Evolutionary conservation across 1,140 invertebrate genomes (phyloP), one percentile per base, ranked within the genome.

Genomic region (Lordiphosa collinella): DNA sequence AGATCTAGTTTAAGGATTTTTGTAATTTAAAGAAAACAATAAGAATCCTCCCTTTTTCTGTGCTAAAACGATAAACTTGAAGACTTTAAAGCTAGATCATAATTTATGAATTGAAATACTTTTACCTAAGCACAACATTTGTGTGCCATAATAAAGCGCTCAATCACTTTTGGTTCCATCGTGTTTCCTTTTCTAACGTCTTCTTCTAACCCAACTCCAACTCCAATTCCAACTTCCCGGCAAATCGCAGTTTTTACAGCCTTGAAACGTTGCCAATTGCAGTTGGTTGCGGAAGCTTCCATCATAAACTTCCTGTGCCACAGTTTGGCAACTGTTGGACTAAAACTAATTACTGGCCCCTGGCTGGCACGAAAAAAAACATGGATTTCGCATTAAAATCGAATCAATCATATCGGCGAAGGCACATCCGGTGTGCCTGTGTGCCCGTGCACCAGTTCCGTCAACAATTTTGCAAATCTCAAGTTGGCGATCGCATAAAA

Each of bases 331-430:
- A 66, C 47, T 52, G 25, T 36, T 32, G 16, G 54, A 60, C 71
- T 49, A 41, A 57, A 66, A 71, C 75, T 80, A 80, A 80, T 80
- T 82, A 76, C 66, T 62, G 47, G 47, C 36, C 13, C 7, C 7
- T 37, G 11, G 16, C 38, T 25, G 25, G 34, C 31, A 0, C 16
- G 43, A 50, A 11, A 61, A 44, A 60, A 64, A 57, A 71, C 62
- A 72, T 55, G 50, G 35, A 54, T 35, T 68, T 54, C 62, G 55
- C 76, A 82, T 82, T 82, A 82, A 82, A 82, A 72, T 76, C 67
- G 41, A 84, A 82, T 82, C 71, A 82, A 82, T 82, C 76, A 82
- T 71, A 53, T 18, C 4, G 16, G 8, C 16, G 8, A 11, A 36
- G 32, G 13, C 34, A 14, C 46, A 51, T 70, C 62, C 56, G n/a